Conservation (phyloP, 2,888 invertebrate species). For the Brachynemurus nebulosus region DNA sequence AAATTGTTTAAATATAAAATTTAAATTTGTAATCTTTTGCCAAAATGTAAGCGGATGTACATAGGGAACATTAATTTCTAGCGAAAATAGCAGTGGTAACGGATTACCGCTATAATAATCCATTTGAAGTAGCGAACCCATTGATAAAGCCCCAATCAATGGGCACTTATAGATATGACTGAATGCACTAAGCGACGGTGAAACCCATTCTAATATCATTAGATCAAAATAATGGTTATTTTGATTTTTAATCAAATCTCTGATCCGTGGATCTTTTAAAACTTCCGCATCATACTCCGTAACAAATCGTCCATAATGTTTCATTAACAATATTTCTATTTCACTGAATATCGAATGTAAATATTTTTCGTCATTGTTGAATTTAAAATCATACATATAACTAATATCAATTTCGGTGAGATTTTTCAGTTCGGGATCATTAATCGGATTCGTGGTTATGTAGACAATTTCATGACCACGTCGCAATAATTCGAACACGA, state of each 20-base stretch:
- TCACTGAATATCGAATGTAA: no score
- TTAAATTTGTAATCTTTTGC: neutral
- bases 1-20: no score
- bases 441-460: no score
- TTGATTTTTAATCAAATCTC: neutral
- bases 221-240: neutral
- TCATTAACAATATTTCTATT: no score
- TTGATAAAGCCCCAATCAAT: neutral
- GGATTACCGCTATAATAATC: neutral
- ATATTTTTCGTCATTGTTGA: no score
- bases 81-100: neutral
- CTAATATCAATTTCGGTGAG: no score
- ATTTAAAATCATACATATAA: no score
- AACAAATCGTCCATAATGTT: no score
- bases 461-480: no score
- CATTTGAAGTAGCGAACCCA: neutral
- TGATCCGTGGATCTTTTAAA: neutral
- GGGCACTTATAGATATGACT: neutral
- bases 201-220: neutral
- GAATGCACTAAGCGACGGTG: neutral
- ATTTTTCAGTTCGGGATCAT: no score
- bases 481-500: no score
- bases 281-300: no score
- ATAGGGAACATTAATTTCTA: neutral
- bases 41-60: neutral